A percentile compares a stretch with the other conserved stretches of the same genome.
These are phyloP conservation scores for Fringilla coelebs DNA, from an alignment of 2,797 vertebrate genomes.

Conservation along the genomic window DNA sequence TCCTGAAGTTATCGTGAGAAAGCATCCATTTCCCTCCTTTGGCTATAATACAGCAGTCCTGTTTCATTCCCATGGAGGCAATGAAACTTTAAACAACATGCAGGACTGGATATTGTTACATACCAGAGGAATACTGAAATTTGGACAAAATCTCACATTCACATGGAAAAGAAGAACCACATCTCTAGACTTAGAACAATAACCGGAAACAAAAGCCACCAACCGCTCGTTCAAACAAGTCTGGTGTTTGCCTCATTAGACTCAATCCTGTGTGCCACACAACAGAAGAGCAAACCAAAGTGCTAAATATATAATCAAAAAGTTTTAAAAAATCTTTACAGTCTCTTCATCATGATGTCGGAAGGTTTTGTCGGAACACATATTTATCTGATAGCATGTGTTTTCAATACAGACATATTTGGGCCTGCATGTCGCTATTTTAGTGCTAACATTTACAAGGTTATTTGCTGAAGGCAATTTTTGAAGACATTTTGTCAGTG, in stretches of 20 bases:
- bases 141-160: not conserved
- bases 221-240: rapidly evolving
- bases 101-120: not conserved
- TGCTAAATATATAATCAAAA: not conserved
- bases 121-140: not conserved
- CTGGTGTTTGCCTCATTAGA: not conserved
- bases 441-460: conserved; percentile 28
- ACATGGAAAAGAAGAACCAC: not conserved
- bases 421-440: conserved; percentile 20
- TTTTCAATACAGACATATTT: conserved; percentile 52
- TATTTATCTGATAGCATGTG: conserved; percentile 24
- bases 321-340: not conserved
- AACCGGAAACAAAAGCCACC: not conserved
- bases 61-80: not conserved
- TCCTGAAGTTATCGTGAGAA: not conserved
- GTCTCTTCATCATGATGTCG: not conserved
- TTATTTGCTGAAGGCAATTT: conserved; percentile 54
- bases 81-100: not conserved
- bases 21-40: not conserved
- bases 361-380: not conserved
- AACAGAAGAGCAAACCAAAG: not conserved
- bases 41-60: not conserved
- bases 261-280: not conserved
- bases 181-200: conserved; percentile 28
- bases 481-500: conserved; percentile 41